These are phyloP conservation scores for Chitala chitala DNA, from an alignment of 2,113 vertebrate genomes.

Conservation along the genomic window DNA sequence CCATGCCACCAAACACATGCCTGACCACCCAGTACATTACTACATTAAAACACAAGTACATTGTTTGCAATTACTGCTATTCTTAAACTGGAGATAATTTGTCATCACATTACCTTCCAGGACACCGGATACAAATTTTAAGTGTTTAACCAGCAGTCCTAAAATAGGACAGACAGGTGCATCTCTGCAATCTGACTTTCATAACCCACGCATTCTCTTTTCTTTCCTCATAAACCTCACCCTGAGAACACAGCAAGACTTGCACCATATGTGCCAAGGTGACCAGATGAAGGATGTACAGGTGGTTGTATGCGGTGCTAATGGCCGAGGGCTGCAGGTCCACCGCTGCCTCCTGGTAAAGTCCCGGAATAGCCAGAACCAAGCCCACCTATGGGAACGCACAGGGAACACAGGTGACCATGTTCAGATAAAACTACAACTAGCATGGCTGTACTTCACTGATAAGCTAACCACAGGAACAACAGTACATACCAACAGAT, in stretches of 20 bases:
- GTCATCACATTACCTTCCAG: too few relatives aligned
- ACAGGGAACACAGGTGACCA: slow-evolving; percentile 15
- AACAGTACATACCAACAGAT: slow-evolving; percentile 77
- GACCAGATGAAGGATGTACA: slow-evolving; percentile 87
- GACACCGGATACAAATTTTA: too few relatives aligned
- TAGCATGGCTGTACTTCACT: too few relatives aligned
- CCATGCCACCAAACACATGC: too few relatives aligned
- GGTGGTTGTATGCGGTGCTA: slow-evolving; percentile 85
- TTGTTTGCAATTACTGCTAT: too few relatives aligned
- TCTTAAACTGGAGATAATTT: too few relatives aligned
- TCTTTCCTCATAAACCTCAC: slow-evolving; percentile 35
- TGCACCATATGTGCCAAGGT: slow-evolving; percentile 89
- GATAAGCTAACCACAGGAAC: background rate
- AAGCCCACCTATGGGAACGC: slow-evolving; percentile 71
- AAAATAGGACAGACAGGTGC: background rate
- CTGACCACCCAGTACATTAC: too few relatives aligned
- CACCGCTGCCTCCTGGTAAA: slow-evolving; percentile 88
- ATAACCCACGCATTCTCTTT: background rate
- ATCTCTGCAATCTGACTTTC: background rate
- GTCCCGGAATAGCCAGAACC: slow-evolving; percentile 81
- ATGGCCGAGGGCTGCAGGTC: slow-evolving; percentile 83
- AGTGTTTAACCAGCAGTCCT: too few relatives aligned
- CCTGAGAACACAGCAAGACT: slow-evolving; percentile 71
- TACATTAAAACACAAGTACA: too few relatives aligned
- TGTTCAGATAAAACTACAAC: too few relatives aligned